Evolutionary conservation across 1,140 invertebrate species (phyloP).

Genomic region (Drosophila tani): DNA sequence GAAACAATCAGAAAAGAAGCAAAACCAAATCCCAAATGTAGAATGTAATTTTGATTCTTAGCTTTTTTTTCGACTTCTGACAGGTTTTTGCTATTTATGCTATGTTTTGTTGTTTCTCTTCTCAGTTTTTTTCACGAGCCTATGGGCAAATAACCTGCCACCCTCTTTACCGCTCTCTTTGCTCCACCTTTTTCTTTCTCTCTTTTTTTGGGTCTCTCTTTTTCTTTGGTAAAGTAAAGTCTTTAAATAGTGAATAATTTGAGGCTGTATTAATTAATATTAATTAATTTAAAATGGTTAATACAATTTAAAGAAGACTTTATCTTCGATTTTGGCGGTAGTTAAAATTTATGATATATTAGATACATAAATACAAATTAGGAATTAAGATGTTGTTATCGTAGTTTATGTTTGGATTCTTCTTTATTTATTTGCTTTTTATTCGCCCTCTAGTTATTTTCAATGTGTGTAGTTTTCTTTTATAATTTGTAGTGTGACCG

Average conservation of each 20-base stretch:
- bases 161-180: conserved; percentile 15
- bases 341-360: no score
- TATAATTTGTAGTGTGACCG: no score
- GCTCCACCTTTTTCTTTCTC: neutral
- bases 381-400: no score
- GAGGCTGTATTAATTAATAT: neutral
- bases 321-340: no score
- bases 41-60: conserved; percentile 26
- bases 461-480: no score
- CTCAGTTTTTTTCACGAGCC: conserved; percentile 31
- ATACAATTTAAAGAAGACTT: no score
- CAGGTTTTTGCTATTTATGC: conserved; percentile 43
- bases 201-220: conserved; percentile 7
- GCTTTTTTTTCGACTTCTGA: conserved; percentile 12
- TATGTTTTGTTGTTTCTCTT: conserved; percentile 29
- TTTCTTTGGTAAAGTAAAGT: neutral
- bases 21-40: neutral
- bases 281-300: no score
- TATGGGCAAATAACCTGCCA: conserved; percentile 20
- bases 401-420: no score
- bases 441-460: no score
- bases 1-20: conserved; percentile 1
- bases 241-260: neutral
- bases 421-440: no score
- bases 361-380: no score